Conservation (phyloP, 2,888 invertebrate species). For the Halocaridina rubra region DNA sequence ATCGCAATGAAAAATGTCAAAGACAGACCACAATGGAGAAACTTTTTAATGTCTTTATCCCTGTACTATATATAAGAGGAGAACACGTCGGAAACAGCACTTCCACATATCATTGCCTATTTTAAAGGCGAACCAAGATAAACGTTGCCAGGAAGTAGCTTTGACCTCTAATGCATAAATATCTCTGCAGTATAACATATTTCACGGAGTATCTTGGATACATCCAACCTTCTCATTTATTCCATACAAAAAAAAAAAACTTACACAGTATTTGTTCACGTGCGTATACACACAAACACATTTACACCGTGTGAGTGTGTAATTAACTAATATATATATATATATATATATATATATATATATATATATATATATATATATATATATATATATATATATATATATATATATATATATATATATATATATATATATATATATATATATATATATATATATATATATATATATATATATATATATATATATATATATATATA, state of each 20-base stretch:
- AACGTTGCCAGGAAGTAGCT: not conserved
- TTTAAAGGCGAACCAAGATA: not conserved
- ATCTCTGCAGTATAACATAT: not conserved
- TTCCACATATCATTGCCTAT: not conserved
- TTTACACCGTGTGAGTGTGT: not conserved
- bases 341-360: not conserved
- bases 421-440: constrained; percentile 10
- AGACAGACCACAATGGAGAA: too few relatives aligned
- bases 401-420: not conserved
- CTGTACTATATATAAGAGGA: too few relatives aligned
- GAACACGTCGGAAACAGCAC: too few relatives aligned
- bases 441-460: not conserved
- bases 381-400: not conserved
- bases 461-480: not conserved
- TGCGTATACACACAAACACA: not conserved
- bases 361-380: not conserved
- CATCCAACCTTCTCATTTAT: too few relatives aligned
- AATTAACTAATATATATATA: not conserved
- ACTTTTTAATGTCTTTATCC: too few relatives aligned
- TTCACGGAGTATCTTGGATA: too few relatives aligned
- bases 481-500: constrained; percentile 6
- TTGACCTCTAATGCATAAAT: not conserved
- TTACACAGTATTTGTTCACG: not conserved
- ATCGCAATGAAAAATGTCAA: too few relatives aligned
- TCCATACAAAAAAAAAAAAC: too few relatives aligned